These are phyloP conservation scores for Synanthedon vespiformis DNA, from an alignment of 2,888 invertebrate species.

Conservation along the genomic window DNA sequence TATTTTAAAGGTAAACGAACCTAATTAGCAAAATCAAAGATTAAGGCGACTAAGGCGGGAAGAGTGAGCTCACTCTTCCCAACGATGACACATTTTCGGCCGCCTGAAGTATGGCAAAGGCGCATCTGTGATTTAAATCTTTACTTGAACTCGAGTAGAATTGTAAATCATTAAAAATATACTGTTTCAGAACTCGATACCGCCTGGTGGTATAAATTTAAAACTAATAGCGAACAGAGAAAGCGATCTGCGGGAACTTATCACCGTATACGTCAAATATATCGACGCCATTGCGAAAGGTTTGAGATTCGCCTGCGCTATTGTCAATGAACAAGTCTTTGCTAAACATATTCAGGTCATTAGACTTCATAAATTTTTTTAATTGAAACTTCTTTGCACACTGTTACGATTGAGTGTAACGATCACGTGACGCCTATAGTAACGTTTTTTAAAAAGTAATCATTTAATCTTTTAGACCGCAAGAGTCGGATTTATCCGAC, in stretches of 20 bases:
- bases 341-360: constrained; percentile 67
- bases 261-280: constrained; percentile 62
- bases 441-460: too few species aligned
- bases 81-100: too few species aligned
- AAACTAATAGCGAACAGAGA: constrained; percentile 62
- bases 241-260: constrained; percentile 63
- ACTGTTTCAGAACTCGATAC: constrained; percentile 54
- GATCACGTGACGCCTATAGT: too few species aligned
- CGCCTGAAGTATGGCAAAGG: too few species aligned
- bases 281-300: constrained; percentile 72
- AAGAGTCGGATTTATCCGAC: too few species aligned
- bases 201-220: constrained; percentile 72
- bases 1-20: too few species aligned
- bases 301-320: constrained; percentile 59
- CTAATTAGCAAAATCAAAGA: too few species aligned
- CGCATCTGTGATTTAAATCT: too few species aligned
- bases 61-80: too few species aligned
- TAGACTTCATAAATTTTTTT: background rate
- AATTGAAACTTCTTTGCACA: background rate
- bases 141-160: background rate
- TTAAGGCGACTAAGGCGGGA: too few species aligned
- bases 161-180: too few species aligned
- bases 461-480: too few species aligned
- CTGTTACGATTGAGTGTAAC: background rate
- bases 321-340: constrained; percentile 68